Evolutionary conservation across 2,113 vertebrate species (phyloP), one percentile per base, ranked within the genome.

Genomic region (Pomatostomus ruficeps): DNA sequence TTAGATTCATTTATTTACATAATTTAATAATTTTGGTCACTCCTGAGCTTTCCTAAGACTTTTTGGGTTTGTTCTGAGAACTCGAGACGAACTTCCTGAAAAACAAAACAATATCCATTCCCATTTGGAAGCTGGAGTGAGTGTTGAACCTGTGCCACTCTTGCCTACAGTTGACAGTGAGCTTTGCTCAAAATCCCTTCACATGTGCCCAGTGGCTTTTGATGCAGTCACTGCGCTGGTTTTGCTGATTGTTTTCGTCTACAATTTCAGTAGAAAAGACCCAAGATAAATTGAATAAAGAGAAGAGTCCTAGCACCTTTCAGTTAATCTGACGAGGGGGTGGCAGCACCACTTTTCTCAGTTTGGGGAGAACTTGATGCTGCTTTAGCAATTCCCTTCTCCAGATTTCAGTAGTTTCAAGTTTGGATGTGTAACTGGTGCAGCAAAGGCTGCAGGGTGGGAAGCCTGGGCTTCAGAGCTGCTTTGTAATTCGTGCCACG

Each of bases 391-490:
- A 7, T 29, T 89, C 42, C 72, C 11, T 38, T 28, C 59, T 81
- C 23, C 29, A 36, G 49, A 7, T 48, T 40, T 18, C 1, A 4
- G 51, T 77, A 68, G 8, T 74, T 40, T 5, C 3, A 26, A 29
- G 14, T 79, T 35, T 75, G 55, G 18, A 18, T 84, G 43, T 36
- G 54, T 45, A 12, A 8, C 8, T 5, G 22, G 61, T 59, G 17
- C 52, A 68, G 89, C 52, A 65, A 17, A 49, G 79, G 48, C 79
- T 24, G 63, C 77, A 62, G 84, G 93, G 74, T 87, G 87, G 73
- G 42, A 77, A 95, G 71, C 42, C 70, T 55, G 58, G 23, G 71
- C 89, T 61, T 65, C 70, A 52, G 86, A 77, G 58, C 66, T 68
- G 72, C 83, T 90, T 36, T 74, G 78, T 77, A 54, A 77, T 83